Evolutionary conservation across 2,888 invertebrate species (phyloP), one percentile per base, ranked within the genome.

Genomic region (Plebejus anna): DNA sequence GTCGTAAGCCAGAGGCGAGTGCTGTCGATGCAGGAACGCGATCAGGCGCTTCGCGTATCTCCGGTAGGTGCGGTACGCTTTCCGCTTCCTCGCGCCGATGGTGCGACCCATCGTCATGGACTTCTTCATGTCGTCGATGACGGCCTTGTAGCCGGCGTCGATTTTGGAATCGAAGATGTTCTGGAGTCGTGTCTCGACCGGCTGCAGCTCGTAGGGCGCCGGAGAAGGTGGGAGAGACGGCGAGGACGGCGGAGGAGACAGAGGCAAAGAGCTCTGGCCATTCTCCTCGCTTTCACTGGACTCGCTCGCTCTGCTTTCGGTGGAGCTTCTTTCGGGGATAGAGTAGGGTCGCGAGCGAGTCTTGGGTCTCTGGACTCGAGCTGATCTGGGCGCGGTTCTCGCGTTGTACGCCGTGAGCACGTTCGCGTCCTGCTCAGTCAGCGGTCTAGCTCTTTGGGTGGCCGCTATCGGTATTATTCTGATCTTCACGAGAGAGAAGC

Each of bases 121-220:
- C 80, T 94, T 94, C 81, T 94, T 94, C 94, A 94, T 94, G 42
- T 94, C 94, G 80, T 94, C 94, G 22, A 94, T 94, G 0, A 94
- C 93, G 1, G 94, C 93, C 86, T 94, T 94, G 81, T 94, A 94
- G 59, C 94, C 94, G n/a, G 94, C 94, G 78, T 94, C 94, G 47
- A 92, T 88, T 88, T 94, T 94, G 0, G 94, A 89, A 81, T 94
- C 94, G 77, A 94, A 92, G 75, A 94, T 94, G 71, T 94, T 94
- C 78, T 85, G 89, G 2, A 94, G 82, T 16, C 94, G 89, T 1
- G 92, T 91, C 80, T 93, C 93, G 0, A 91, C 89, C n/a, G 91
- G 90, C 78, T 92, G 93, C 0, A 93, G 84, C 76, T 93, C 93
- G 77, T 93, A 93, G 0, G 93, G 92, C 4, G 90, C 90, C 22